phyloP scores from a whole-genome alignment of 2,797 vertebrate genomes.

The Luscinia megarhynchos region DNA sequence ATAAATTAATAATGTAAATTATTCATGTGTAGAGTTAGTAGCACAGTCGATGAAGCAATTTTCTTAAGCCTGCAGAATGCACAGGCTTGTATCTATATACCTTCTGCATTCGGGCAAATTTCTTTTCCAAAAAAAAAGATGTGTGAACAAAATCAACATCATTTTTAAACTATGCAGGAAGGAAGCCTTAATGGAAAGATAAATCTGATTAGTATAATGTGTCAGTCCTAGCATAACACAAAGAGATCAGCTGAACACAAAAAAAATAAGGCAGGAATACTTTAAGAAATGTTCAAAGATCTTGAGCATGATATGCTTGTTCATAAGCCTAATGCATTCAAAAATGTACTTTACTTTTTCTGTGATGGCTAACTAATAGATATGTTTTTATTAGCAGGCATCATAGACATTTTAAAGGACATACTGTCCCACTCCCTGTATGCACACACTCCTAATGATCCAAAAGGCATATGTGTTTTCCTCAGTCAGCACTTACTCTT shows the following conservation, averaged over 20 bases:
- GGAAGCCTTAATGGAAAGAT: background rate
- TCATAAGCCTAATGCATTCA: background rate
- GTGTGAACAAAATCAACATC: background rate
- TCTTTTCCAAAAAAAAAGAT: background rate
- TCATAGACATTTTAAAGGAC: background rate
- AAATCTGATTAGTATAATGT: background rate
- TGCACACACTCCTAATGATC: background rate
- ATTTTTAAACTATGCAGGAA: background rate
- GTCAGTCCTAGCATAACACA: background rate
- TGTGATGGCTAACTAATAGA: background rate
- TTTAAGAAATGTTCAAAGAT: background rate
- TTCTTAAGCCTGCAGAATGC: background rate
- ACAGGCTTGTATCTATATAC: background rate
- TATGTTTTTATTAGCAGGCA: background rate
- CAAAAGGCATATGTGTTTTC: background rate
- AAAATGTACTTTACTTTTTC: background rate
- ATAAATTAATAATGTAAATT: background rate
- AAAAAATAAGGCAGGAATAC: background rate
- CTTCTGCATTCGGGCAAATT: background rate
- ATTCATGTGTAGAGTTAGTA: background rate
- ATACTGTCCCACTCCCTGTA: background rate
- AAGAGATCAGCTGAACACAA: background rate
- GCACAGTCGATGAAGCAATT: background rate
- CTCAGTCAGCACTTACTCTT: background rate
- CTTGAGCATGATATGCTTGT: background rate